Evolutionary conservation across 2,888 invertebrate genomes (phyloP), one percentile per base, ranked within the genome.

Genomic region (Pollenia amentaria): DNA sequence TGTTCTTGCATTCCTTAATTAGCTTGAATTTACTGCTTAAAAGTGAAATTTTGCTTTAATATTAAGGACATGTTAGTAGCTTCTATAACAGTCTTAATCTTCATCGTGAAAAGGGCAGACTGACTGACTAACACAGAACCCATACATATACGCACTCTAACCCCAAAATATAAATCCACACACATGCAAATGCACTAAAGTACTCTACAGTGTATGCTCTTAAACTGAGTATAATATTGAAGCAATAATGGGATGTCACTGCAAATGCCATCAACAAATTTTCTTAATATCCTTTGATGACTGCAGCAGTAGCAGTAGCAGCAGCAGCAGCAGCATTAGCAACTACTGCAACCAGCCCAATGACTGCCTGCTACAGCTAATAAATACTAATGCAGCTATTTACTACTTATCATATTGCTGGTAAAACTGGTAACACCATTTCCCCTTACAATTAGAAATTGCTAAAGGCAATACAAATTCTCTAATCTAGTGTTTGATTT

Each of bases 161-260:
- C 29, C 29, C 29, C 12, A 29, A 51, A 38, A 18, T 16, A 40
- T 6, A 53, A 46, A 46, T 40, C 16, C n/a, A 65, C 18, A 12
- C 48, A 3, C 16, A 53, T 11, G 14, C 40, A 70, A 12, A 29
- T 21, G 21, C 21, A 10, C 6, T 0, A 6, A 57, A 7, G 18
- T 38, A 40, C 1, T 29, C 11, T 2, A 29, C 4, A 29, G 21
- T 18, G 8, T n/a, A 21, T 21, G 6, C 14, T 44, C 44, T 44
- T 9, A n/a, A 42, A 55, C 18, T 55, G 55, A 42, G 14, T 14
- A 46, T 18, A 3, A 67, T n/a, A 29, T 29, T 21, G 10, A 48
- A 21, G 51, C 62, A 75, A 75, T 62, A 51, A 75, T 62, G 40
- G 62, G 51, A 40, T 51, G 60, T 75, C 62, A 60, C 40, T 21